Conservation (phyloP, 2,113 vertebrate genomes). For the Empidonax traillii region DNA sequence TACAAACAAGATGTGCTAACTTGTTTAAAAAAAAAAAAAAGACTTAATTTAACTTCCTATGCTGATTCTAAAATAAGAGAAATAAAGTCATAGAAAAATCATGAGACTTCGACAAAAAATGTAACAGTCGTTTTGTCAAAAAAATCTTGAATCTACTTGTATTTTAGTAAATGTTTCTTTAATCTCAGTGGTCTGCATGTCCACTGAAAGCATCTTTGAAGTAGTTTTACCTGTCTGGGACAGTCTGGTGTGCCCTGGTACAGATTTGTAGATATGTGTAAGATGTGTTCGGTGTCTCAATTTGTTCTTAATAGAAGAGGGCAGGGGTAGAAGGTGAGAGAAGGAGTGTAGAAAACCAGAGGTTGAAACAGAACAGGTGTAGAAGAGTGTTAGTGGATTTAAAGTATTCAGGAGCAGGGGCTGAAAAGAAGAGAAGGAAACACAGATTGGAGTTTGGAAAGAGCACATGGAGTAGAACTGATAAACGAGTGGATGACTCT, state of each 20-base stretch:
- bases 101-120: background rate
- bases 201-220: background rate
- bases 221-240: background rate
- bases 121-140: background rate
- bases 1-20: background rate
- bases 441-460: background rate
- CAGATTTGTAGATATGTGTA: rapidly evolving
- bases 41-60: background rate
- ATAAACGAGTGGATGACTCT: background rate
- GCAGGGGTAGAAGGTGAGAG: background rate
- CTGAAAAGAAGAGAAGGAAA: background rate
- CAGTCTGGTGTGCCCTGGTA: background rate
- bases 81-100: background rate
- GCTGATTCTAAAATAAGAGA: background rate
- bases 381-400: background rate
- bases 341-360: background rate
- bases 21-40: background rate
- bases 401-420: background rate
- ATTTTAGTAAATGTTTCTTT: slow-evolving; percentile 12
- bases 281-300: background rate
- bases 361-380: background rate
- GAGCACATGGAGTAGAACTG: background rate
- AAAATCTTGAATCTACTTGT: background rate
- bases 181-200: background rate
- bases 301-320: background rate